Evolutionary conservation across 2,113 vertebrate genomes (phyloP), one percentile per base, ranked within the genome.

Genomic region (Ploceus nigricollis): DNA sequence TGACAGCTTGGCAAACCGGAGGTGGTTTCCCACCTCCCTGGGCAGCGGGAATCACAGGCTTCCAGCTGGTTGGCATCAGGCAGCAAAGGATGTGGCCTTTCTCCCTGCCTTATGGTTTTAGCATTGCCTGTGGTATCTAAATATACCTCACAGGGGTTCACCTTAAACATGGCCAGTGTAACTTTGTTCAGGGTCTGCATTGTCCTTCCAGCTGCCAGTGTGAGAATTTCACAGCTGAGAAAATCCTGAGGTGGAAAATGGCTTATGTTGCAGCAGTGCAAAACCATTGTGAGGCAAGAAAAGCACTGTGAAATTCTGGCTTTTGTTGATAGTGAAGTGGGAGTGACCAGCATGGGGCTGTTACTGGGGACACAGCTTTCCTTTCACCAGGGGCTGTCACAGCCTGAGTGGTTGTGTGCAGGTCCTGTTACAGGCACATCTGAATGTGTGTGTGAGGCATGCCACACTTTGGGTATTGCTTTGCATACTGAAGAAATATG

Each of bases 21-120:
- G 57, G 57, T 76, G 75, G 70, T 69, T 92, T 93, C 82, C 89
- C 75, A 82, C 82, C 57, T 88, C 63, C 37, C 63, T 42, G 47
- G 65, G 79, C 75, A 82, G 70, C 0, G 0, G 82, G 75, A 85
- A 42, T 72, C 71, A 79, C 31, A 64, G 44, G 18, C 31, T 94
- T 82, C 79, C 87, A 60, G 82, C 44, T 77, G 57, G n/a, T 8
- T 94, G 66, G 53, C 66, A 85, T 72, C 45, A 82, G 75, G 37
- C 30, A 76, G 28, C 35, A 71, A 87, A 90, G 20, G 69, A 60
- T 6, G 5, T 17, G 27, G 56, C 30, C 45, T 54, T 35, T 47
- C 42, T 90, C 60, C 35, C 22, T 78, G 31, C 47, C 61, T 78
- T 60, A 48, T 13, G 24, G 3, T 93, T 93, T 84, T 30, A 80